Conservation (phyloP, 2,888 invertebrate genomes). For the Nycteola revayana region DNA sequence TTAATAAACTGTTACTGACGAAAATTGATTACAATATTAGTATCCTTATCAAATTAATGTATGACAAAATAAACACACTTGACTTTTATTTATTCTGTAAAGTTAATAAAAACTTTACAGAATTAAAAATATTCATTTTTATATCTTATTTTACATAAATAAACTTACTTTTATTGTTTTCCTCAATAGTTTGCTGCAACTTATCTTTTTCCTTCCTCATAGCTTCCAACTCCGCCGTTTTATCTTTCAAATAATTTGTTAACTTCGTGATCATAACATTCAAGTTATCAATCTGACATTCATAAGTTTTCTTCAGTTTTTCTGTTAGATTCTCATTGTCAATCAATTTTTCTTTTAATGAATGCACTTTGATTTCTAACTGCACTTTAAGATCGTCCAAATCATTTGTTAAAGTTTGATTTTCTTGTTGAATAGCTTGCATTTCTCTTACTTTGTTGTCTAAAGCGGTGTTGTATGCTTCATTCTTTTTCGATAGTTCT, state of each 20-base stretch:
- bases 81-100: too few species aligned
- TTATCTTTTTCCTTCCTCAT: constrained; percentile 49
- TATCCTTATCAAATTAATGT: too few species aligned
- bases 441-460: constrained; percentile 44
- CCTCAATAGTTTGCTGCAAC: constrained; percentile 37
- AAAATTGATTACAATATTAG: too few species aligned
- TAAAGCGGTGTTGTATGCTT: constrained; percentile 33
- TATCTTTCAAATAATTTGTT: constrained; percentile 56
- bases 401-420: constrained; percentile 46
- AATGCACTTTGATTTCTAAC: constrained; percentile 57
- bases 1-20: too few species aligned
- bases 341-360: constrained; percentile 55
- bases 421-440: constrained; percentile 45
- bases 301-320: constrained; percentile 55
- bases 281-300: constrained; percentile 57
- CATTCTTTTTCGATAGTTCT: constrained; percentile 46
- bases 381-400: constrained; percentile 54
- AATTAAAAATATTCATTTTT: too few species aligned
- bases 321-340: constrained; percentile 58
- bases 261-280: constrained; percentile 59
- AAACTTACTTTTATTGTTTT: constrained; percentile 44
- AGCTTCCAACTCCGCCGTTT: constrained; percentile 48
- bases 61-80: too few species aligned
- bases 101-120: too few species aligned
- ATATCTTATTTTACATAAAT: too few species aligned